Conservation (phyloP, 2,113 vertebrate genomes). For the Pseudois nayaur region DNA sequence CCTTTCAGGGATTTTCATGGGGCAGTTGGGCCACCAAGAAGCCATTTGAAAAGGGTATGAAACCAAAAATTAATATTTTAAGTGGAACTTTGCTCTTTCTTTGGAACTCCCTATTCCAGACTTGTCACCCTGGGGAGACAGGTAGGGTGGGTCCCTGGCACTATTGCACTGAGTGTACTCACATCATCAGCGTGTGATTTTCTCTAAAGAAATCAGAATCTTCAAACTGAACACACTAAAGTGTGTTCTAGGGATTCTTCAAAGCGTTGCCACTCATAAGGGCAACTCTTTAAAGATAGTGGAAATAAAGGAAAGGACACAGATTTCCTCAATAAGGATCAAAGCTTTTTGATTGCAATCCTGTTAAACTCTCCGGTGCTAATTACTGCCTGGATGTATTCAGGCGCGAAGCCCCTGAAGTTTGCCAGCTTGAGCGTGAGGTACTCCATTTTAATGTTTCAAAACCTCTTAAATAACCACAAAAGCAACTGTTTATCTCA, state of each 20-base stretch:
- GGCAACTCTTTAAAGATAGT: not conserved
- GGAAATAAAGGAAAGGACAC: not conserved
- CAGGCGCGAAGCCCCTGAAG: not conserved
- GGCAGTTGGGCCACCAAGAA: not conserved
- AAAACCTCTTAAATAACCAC: conserved; percentile 43
- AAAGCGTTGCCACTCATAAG: not conserved
- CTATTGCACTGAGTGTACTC: no score
- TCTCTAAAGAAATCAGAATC: not conserved
- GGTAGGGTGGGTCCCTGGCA: not conserved
- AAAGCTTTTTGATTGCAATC: not conserved
- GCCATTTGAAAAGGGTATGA: not conserved
- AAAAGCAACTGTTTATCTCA: conserved; percentile 63
- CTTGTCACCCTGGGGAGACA: not conserved
- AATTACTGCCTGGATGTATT: conserved; percentile 31
- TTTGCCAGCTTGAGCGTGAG: not conserved
- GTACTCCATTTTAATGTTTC: conserved; percentile 43
- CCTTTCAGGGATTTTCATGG: not conserved
- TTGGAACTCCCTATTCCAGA: not conserved
- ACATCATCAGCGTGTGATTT: not conserved
- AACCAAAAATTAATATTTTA: not conserved
- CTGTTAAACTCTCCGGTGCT: conserved; percentile 8
- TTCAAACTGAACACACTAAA: not conserved
- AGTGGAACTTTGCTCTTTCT: not conserved
- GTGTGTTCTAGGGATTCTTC: not conserved
- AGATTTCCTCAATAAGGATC: not conserved